Base-by-base conservation (phyloP, 1,140 invertebrate genomes). In the Pemphigus obesinymphae region DNA sequence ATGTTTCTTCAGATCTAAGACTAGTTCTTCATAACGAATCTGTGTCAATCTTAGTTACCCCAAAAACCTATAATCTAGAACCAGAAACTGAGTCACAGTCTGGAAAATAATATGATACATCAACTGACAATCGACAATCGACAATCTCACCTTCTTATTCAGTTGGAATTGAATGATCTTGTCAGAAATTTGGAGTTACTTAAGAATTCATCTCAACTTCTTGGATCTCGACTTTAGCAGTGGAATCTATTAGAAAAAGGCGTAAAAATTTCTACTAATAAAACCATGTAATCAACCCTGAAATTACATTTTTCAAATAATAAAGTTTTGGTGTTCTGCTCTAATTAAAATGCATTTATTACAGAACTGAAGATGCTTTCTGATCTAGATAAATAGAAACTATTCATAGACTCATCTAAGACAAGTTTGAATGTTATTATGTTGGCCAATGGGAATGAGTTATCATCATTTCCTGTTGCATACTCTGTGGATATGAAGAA, bases 391-490 rank as follows among this genome's bases (percentile, higher is more conserved):
- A 66, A 83, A 45, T 82, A 80, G 68, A 83, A 45, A 76, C 78
- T 83, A n/a, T 83, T 83, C 31, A 82, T 82, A 68, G 78, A 83
- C 48, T 29, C 55, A 20, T 83, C 83, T 13, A 83, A 83, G 53
- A 26, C 58, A 15, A 83, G 81, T 63, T 75, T 83, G 53, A 83
- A 82, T 75, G 81, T 43, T 26, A 78, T 83, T 40, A 58, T 82
- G 6, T 34, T 83, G 5, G n/a, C 82, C 53, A 82, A 82, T 75
- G 66, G 53, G 15, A 82, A 83, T 34, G 20, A 72, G 10, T 26
- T 72, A 26, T 68, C 43, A 26, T 83, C 53, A 17, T 20, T 76
- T 2, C 83, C 78, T 37, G 26, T 76, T 8, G 81, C 23, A 26
- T 58, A 80, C 80, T 17, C 83, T 45, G 26, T 48, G 1, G 11